These are phyloP conservation scores for Hartigia nigra DNA, from an alignment of 2,888 invertebrate species.

Conservation along the genomic window DNA sequence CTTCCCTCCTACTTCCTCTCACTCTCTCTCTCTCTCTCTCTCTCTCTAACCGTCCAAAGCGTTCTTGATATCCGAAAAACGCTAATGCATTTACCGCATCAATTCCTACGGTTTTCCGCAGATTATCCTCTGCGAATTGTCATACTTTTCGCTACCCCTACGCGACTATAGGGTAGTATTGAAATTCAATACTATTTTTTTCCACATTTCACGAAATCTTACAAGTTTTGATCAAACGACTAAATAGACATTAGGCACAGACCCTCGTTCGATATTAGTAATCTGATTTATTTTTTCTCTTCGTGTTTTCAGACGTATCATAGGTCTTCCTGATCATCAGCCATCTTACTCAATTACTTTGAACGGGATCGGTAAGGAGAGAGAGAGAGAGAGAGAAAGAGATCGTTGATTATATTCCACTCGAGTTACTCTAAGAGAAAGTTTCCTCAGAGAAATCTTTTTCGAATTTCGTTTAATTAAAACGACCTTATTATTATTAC, in stretches of 20 bases:
- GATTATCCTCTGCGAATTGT: not conserved
- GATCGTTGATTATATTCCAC: not conserved
- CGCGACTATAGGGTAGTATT: not conserved
- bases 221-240: not conserved
- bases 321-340: not conserved
- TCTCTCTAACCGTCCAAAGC: constrained; percentile 12
- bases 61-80: constrained; percentile 14
- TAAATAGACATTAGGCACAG: not conserved
- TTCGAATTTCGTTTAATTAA: not conserved
- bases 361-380: not conserved
- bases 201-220: not conserved
- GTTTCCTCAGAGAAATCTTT: not conserved
- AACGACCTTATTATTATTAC: not conserved
- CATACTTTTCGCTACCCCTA: not conserved
- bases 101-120: constrained; percentile 52
- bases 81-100: constrained; percentile 52
- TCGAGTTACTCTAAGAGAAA: not conserved
- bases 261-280: not conserved
- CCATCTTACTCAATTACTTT: not conserved
- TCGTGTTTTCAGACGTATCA: not conserved
- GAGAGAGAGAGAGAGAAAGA: not conserved
- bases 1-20: constrained; percentile 13
- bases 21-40: not conserved
- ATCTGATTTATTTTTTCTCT: not conserved
- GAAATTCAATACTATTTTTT: not conserved